Base-by-base conservation (phyloP, 2,888 invertebrate genomes). In the Rhagonycha fulva region DNA sequence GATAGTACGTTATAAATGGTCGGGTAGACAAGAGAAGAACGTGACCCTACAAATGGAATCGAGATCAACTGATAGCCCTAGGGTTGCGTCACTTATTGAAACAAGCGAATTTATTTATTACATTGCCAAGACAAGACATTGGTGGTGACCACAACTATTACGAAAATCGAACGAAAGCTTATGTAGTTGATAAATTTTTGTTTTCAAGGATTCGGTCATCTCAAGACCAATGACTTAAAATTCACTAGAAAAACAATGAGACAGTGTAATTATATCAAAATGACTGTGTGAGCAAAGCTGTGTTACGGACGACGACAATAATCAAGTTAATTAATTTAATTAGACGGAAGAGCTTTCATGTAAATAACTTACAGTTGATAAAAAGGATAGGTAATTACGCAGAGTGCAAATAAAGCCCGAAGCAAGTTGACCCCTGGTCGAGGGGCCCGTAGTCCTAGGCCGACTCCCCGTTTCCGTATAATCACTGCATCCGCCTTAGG, bases 371-470 rank as follows among this genome's bases (percentile, higher is more conserved):
- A 24, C 62, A 67, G 11, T 70, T 72, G 76, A 68, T 74, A 77
- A 77, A 79, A 76, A 72, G 76, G 68, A 70, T 47, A 47, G 47
- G 60, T 76, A 32, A 85, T 85, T 83, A 85, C 14, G 76, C 75
- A 79, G 81, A 85, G 84, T 85, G 84, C 84, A 82, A 83, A 84
- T 83, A 82, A 78, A 74, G 83, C 84, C 81, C 73, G 77, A 71
- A 80, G 84, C 83, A 73, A 76, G 82, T 82, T 85, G 85, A 85
- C 85, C 85, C 84, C 84, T 85, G 85, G 84, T 79, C 85, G 83
- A 83, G 82, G 82, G 82, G 80, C 80, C 78, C 74, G 71, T 71
- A 47, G 47, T 47, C 67, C 72, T 67, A 72, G 77, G 70, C 76
- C 80, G 77, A 77, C 79, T 78, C 81, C 81, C 80, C 78, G 82